Conservation (phyloP, 2,797 vertebrate genomes). For the Toxotes lorentzi region DNA sequence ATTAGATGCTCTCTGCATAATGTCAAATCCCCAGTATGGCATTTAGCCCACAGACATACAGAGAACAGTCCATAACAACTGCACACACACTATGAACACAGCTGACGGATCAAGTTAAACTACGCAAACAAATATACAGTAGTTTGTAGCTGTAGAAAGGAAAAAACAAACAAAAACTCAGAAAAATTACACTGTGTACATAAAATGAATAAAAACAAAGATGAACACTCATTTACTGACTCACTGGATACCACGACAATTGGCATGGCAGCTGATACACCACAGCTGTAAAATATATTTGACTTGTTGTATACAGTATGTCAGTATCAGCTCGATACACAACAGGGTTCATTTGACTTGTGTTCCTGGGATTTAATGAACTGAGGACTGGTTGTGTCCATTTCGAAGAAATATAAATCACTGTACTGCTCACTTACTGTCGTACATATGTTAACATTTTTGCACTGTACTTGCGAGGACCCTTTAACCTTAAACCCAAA, state of each 20-base stretch:
- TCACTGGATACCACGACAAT: background rate
- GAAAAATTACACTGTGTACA: background rate
- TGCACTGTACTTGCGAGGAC: too few species aligned
- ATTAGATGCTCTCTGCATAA: conserved; percentile 55
- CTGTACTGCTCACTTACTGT: background rate
- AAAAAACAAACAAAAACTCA: background rate
- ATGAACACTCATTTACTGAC: background rate
- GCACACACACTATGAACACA: background rate
- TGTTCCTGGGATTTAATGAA: background rate
- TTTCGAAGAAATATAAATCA: background rate
- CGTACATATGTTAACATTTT: too few species aligned
- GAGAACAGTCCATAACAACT: conserved; percentile 21
- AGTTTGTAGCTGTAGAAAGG: background rate
- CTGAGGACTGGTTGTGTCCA: background rate
- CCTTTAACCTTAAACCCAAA: too few species aligned
- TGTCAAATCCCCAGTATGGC: conserved; percentile 25
- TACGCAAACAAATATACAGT: background rate
- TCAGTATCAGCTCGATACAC: background rate
- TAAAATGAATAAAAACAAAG: background rate
- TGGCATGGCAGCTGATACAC: background rate
- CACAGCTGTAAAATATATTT: background rate
- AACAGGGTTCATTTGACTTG: background rate
- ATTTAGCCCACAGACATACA: conserved; percentile 23
- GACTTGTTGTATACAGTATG: background rate
- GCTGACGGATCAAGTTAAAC: background rate